phyloP scores from a whole-genome alignment of 1,140 invertebrate species.

The Musca domestica region DNA sequence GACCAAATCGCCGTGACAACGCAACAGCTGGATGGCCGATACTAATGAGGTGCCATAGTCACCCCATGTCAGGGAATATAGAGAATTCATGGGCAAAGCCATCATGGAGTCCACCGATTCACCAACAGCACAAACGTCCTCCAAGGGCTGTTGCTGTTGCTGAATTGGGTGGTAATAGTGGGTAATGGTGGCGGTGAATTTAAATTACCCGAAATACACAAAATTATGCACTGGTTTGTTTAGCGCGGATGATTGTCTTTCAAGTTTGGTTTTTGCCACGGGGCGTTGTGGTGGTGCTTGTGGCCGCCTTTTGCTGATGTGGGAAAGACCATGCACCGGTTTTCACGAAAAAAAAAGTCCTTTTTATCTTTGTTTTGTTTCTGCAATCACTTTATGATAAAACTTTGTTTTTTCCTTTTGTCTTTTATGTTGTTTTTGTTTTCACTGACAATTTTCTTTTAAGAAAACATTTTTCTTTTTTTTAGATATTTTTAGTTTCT shows the following conservation, averaged over 20 bases:
- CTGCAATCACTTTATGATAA: no score
- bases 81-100: slow-evolving; percentile 57
- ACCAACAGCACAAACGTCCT: slow-evolving; percentile 45
- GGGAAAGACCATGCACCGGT: no score
- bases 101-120: slow-evolving; percentile 47
- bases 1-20: slow-evolving; percentile 63
- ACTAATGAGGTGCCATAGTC: slow-evolving; percentile 64
- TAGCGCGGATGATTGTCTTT: not conserved
- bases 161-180: slow-evolving; percentile 23
- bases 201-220: not conserved
- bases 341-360: no score
- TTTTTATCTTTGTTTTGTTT: no score
- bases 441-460: no score
- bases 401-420: no score
- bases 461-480: no score
- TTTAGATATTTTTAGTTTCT: no score
- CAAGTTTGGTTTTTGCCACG: not conserved
- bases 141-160: slow-evolving; percentile 23
- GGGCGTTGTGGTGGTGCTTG: not conserved
- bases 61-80: slow-evolving; percentile 65
- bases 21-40: slow-evolving; percentile 62
- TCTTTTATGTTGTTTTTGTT: no score
- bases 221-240: not conserved
- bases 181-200: slow-evolving; percentile 21
- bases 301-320: not conserved